Evolutionary conservation across 2,888 invertebrate genomes (phyloP).

Genomic region (Drosophila subsilvestris): DNA sequence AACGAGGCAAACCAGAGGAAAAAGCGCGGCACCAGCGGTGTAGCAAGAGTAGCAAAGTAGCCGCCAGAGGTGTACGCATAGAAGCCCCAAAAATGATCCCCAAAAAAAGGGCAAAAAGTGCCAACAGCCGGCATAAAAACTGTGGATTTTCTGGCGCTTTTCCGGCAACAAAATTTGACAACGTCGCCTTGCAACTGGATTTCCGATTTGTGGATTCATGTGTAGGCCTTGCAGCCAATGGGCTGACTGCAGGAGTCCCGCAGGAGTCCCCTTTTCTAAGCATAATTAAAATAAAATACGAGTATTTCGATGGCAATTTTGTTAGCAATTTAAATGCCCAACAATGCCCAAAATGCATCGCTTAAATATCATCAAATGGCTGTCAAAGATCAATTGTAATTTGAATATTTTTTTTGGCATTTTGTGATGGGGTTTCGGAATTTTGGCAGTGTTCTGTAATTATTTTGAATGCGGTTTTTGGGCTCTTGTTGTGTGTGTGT

Average conservation of each 20-base stretch:
- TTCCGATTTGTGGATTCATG: neutral
- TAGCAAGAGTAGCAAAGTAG: neutral
- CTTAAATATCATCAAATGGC: neutral
- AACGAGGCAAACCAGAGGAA: neutral
- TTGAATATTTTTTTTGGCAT: conserved; percentile 5
- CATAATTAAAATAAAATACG: no score
- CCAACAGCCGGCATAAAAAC: neutral
- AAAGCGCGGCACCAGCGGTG: neutral
- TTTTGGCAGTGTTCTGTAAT: conserved; percentile 27
- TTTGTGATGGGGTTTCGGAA: conserved; percentile 6
- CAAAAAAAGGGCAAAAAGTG: conserved; percentile 26
- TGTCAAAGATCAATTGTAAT: neutral
- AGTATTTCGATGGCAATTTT: no score
- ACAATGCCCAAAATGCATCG: no score
- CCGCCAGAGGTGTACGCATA: neutral
- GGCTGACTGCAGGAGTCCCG: no score
- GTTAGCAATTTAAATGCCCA: no score
- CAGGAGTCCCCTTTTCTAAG: no score
- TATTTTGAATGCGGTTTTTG: conserved; percentile 37
- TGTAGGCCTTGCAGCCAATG: no score
- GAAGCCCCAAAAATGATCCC: conserved; percentile 30
- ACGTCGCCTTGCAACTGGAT: conserved; percentile 10
- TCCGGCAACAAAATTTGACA: neutral
- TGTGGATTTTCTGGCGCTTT: neutral
- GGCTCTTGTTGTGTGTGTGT: conserved; percentile 9